These are phyloP conservation scores for Conops quadrifasciatus DNA, from an alignment of 2,888 invertebrate genomes.

Conservation along the genomic window DNA sequence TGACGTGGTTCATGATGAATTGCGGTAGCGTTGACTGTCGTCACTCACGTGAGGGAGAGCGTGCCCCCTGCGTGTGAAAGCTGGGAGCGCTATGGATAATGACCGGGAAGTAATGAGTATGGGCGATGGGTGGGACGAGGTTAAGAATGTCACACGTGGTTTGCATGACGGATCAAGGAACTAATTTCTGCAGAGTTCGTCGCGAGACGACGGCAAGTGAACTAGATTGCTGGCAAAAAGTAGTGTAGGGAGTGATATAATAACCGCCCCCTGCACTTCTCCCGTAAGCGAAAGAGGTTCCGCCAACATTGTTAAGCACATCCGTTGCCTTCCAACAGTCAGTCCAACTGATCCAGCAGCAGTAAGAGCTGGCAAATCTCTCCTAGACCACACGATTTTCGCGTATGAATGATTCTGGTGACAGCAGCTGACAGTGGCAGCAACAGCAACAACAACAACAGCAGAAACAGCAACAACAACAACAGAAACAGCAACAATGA, in stretches of 20 bases:
- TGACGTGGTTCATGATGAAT: background rate
- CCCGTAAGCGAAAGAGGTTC: no score
- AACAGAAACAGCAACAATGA: conserved; percentile 18
- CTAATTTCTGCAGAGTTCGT: background rate
- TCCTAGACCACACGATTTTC: conserved; percentile 9
- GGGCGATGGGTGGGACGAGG: background rate
- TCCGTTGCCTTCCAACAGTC: no score
- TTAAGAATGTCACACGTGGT: conserved; percentile 4
- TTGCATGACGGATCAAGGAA: conserved; percentile 4
- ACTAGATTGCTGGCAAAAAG: background rate
- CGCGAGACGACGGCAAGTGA: background rate
- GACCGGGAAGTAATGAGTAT: background rate
- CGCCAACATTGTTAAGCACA: no score
- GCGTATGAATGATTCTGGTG: conserved; percentile 4
- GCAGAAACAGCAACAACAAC: conserved; percentile 9
- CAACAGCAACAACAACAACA: conserved; percentile 12
- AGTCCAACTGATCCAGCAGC: background rate
- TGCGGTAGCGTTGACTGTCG: background rate
- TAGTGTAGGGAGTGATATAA: background rate
- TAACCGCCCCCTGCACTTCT: no score
- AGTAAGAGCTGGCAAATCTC: background rate
- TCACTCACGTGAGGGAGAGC: no score
- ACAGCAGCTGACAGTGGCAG: conserved; percentile 5
- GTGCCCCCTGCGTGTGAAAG: no score
- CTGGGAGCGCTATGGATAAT: no score